Percentiles rank a stretch among this genome's conserved stretches.
phyloP scores from a whole-genome alignment of 2,797 vertebrate genomes.

The Pseudomugil tenellus region DNA sequence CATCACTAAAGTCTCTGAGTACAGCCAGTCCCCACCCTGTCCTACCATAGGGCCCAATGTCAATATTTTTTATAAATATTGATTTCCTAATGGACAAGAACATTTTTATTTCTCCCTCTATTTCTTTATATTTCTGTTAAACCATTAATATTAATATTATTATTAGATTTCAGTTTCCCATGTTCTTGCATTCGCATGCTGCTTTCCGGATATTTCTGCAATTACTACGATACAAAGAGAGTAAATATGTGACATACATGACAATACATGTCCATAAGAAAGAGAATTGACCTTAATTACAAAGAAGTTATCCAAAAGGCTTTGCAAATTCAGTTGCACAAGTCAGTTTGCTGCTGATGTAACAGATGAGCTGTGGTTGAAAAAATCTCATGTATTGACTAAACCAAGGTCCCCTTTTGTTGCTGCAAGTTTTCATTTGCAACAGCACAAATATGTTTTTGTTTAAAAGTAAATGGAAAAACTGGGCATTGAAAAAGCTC shows the following conservation, averaged over 20 bases:
- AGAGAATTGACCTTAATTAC: background rate
- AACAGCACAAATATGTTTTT: background rate
- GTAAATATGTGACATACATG: background rate
- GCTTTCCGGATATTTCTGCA: too few species aligned
- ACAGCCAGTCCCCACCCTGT: too few species aligned
- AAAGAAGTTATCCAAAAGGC: background rate
- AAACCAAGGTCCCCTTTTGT: conserved; percentile 18
- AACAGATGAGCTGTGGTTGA: conserved; percentile 2
- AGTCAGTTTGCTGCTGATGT: background rate
- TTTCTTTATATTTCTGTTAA: too few species aligned
- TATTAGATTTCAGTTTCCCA: background rate
- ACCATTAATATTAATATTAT: too few species aligned
- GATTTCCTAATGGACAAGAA: too few species aligned
- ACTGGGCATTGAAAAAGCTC: background rate
- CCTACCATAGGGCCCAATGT: too few species aligned
- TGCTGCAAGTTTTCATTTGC: background rate
- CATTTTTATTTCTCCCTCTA: too few species aligned
- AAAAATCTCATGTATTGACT: background rate
- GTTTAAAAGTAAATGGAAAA: too few species aligned
- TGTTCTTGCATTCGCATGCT: too few species aligned
- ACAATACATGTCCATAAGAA: background rate
- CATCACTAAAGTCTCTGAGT: too few species aligned
- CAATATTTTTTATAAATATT: too few species aligned
- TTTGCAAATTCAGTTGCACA: conserved; percentile 2
- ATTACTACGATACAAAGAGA: too few species aligned